Evolutionary conservation across 2,797 vertebrate species (phyloP), one percentile per base, ranked within the genome.

Genomic region (Sardinella longiceps): DNA sequence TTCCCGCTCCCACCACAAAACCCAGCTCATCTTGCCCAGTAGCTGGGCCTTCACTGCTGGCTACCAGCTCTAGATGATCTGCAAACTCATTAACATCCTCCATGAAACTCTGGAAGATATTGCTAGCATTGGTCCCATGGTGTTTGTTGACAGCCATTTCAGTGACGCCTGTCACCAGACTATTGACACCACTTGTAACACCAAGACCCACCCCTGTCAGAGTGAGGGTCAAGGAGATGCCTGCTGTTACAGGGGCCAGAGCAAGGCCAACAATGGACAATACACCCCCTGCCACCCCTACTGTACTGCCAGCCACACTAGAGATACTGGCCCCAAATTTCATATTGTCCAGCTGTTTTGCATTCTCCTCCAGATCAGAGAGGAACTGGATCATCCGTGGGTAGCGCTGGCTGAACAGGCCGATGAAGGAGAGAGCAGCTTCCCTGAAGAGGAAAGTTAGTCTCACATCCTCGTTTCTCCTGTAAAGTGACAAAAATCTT

Each of bases 231-330:
- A 94, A 12, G 11, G 94, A 96, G 46, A 37, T 45, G 4, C 94
- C 94, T 14, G 90, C 91, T 23, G 94, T 95, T 0, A 95, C 51
- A 1, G 95, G 94, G n/a, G 87, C 90, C 2, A 95, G 87, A 1
- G 93, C 94, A 84, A 96, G 85, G 20, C 95, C 94, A 23, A 92
- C 6, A 0, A 95, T 95, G 80, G 93, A 92, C 9, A 95, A 87
- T 2, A 94, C 85, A 0, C 94, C 91, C 0, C 93, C 93, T 1
- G 88, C 33, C 1, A 87, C 87, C 33, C 94, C 94, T 51, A 95
- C 91, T 0, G 94, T 94, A 80, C 94, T 95, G 60, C 94, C 93
- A 20, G 87, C 89, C 80, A 95, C 92, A 39, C 90, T 93, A 87
- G 94, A 96, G 88, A 96, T 94, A 87, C 86, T 93, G 23, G 94